These are phyloP conservation scores for Steinernema hermaphroditum DNA, from an alignment of 2,888 invertebrate species.

Conservation along the genomic window DNA sequence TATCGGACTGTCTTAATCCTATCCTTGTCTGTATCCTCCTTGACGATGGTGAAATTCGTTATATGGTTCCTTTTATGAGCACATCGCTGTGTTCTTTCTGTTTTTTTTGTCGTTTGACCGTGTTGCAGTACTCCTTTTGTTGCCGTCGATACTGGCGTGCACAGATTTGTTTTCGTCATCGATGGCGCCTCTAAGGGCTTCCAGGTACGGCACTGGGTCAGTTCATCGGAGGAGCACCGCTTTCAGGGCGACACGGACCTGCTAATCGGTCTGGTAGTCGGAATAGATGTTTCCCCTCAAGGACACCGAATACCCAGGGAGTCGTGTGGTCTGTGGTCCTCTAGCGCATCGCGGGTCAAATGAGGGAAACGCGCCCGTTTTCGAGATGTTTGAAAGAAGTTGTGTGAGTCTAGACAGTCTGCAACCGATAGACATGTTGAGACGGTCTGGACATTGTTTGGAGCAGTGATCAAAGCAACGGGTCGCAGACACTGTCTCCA, in stretches of 20 bases:
- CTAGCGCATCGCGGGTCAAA: no score
- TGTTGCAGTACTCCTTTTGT: not conserved
- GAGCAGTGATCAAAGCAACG: no score
- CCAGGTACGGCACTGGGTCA: not conserved
- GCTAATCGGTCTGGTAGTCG: not conserved
- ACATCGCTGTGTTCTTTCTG: slow-evolving; percentile 19
- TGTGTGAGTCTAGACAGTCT: no score
- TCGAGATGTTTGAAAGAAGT: no score
- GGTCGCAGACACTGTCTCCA: no score
- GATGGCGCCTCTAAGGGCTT: slow-evolving; percentile 25
- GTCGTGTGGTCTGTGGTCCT: no score
- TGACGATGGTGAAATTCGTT: not conserved
- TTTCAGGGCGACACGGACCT: slow-evolving; percentile 22
- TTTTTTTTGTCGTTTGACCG: not conserved
- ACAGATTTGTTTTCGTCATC: slow-evolving; percentile 32
- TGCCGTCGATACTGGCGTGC: not conserved
- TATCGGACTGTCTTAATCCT: not conserved
- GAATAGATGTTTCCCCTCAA: slow-evolving; percentile 15
- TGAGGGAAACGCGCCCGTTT: no score
- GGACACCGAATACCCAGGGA: no score
- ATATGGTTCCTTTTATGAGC: not conserved
- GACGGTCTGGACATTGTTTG: no score
- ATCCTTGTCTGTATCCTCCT: not conserved
- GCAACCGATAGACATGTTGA: no score
- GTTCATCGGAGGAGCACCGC: not conserved